Evolutionary conservation across 2,797 vertebrate species (phyloP), one percentile per base, ranked within the genome.

Genomic region (Coregonus ussuriensis): DNA sequence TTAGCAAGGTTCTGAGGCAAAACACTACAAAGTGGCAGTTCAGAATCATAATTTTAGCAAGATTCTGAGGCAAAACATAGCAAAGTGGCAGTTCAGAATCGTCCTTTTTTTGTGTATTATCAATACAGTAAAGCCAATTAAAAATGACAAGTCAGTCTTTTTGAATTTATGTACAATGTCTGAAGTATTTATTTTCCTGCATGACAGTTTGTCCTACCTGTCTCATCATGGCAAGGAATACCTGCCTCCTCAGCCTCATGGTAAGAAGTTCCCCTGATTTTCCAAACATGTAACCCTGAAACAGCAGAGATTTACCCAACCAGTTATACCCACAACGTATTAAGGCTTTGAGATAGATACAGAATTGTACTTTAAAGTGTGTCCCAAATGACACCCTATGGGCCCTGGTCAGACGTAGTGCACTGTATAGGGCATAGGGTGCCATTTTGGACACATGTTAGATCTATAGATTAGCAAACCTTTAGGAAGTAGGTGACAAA

Each of bases 21-120:
- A 82, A 84, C 54, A 78, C 83, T 84, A 87, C 85, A 81, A 84
- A 91, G 84, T 81, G 82, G 72, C 82, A 74, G 81, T 84, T 85
- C 82, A 78, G 75, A 77, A 71, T 18, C 4, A 0, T 54, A 33
- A 83, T 83, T 84, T 89, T 84, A 81, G 85, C 13, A 3, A 78
- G 75, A 77, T 75, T 41, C 75, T 69, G 74, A 82, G 78, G 75
- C 85, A 59, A 74, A 82, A 84, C 35, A 78, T 82, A 84, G 86
- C 85, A 81, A 84, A 90, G 84, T 81, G 82, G 72, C 83, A 74
- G 81, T 83, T 85, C 82, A 78, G 75, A 76, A 9, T 63, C 1
- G 1, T 63, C 2, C 21, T 21, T n/a, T 4, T 33, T 14, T 4
- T 53, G 6, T 25, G 15, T 53, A 13, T 16, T 25, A 52, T 25